A percentile compares a stretch with the other conserved stretches of the same genome.
phyloP scores from a whole-genome alignment of 1,140 invertebrate genomes.

The Drosophila suzukii region DNA sequence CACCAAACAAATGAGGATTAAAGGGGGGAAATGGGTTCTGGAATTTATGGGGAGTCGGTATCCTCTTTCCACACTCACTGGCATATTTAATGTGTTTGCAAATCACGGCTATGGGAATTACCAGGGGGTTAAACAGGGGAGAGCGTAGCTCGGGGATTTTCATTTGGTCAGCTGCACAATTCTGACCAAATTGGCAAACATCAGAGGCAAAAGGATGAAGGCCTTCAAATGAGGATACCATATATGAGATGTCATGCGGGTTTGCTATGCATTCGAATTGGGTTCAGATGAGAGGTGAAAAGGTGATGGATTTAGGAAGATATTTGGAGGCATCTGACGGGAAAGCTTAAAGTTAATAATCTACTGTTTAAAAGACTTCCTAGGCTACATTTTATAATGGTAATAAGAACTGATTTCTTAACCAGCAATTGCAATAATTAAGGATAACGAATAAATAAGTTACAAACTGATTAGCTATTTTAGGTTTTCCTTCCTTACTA shows the following conservation, averaged over 20 bases:
- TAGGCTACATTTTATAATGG: too few species aligned
- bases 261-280: conserved; percentile 17
- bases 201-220: not conserved
- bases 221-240: not conserved
- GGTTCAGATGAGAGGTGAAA: not conserved
- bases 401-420: too few species aligned
- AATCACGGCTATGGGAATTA: conserved; percentile 36
- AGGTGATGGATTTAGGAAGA: too few species aligned
- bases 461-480: too few species aligned
- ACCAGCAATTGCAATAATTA: too few species aligned
- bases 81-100: conserved; percentile 47
- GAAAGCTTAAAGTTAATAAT: not conserved
- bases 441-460: too few species aligned
- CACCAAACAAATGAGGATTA: conserved; percentile 12
- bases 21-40: conserved; percentile 7
- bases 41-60: conserved; percentile 11
- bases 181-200: conserved; percentile 43
- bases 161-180: conserved; percentile 27
- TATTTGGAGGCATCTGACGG: not conserved
- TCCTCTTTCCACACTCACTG: not conserved
- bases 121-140: not conserved
- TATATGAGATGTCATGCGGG: conserved; percentile 15
- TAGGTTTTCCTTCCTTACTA: not conserved
- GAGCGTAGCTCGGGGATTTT: conserved; percentile 9
- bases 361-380: too few species aligned